Percentiles rank a stretch among this genome's conserved stretches.
phyloP scores from a whole-genome alignment of 2,888 invertebrate genomes.

The Allophyes oxyacanthae region DNA sequence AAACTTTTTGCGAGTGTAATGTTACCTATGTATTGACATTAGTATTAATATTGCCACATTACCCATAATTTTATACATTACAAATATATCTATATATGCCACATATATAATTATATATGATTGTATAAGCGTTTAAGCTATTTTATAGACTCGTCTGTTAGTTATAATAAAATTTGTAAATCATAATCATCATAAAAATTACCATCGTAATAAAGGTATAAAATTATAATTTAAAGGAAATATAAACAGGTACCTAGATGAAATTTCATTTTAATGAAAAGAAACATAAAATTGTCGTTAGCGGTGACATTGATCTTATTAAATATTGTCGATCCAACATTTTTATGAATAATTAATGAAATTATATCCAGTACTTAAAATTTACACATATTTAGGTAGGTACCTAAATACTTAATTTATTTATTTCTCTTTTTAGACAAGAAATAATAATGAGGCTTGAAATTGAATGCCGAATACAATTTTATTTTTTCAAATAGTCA shows the following conservation, averaged over 20 bases:
- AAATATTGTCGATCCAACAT: slow-evolving; percentile 25
- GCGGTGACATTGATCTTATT: slow-evolving; percentile 29
- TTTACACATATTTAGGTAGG: no score
- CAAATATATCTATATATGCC: no score
- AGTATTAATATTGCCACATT: slow-evolving; percentile 34
- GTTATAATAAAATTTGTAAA: slow-evolving; percentile 32
- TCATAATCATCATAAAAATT: slow-evolving; percentile 42
- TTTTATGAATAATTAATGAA: slow-evolving; percentile 6
- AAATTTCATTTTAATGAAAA: slow-evolving; percentile 18
- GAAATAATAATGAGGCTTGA: no score
- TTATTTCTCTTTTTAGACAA: no score
- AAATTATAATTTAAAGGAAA: slow-evolving; percentile 34
- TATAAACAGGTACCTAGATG: slow-evolving; percentile 19
- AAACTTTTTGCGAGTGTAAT: slow-evolving; percentile 45
- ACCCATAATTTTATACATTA: slow-evolving; percentile 8
- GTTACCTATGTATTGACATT: slow-evolving; percentile 39
- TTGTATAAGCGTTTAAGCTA: no score
- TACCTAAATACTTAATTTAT: no score
- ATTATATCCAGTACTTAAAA: no score
- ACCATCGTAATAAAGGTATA: slow-evolving; percentile 34
- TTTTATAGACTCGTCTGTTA: slow-evolving; percentile 11
- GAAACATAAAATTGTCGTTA: slow-evolving; percentile 22
- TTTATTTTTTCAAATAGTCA: no score
- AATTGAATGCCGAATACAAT: no score
- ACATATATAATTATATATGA: no score